Base-by-base conservation (phyloP, 2,113 vertebrate species). In the Numenius arquata region DNA sequence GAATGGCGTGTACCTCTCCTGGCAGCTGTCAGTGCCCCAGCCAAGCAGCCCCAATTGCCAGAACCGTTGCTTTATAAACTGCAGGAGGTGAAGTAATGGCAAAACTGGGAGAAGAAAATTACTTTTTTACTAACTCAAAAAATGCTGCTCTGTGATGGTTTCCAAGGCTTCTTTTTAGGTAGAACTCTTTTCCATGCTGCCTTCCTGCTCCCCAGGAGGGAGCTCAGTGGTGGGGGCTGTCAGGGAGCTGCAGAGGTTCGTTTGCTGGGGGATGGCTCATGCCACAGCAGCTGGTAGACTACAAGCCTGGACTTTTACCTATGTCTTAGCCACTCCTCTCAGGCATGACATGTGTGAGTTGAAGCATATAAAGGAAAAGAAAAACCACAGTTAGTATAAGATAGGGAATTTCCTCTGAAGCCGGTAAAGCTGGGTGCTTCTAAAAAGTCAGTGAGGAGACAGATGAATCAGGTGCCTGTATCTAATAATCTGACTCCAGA, bases 161-260 rank as follows among this genome's bases (percentile, higher is more conserved):
- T 86, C 36, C 26, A 73, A 53, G 25, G 45, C 5, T 62, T 72
- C 9, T 45, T 27, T 85, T 30, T 43, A 29, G 65, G 23, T 5
- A 14, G 25, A 14, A 25, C 8, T 40, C 30, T 16, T 58, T 22
- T 40, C 12, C 8, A 13, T 19, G 18, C 36, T 72, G 68, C 26
- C 25, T 7, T 41, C 16, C 47, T 62, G 26, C 23, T 66, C 15
- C 23, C 12, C 43, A 48, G 40, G 3, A 61, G 16, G 2, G 21
- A 13, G 8, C 5, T 45, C 15, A 4, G 32, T 32, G n/a, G 27
- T 2, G 0, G 16, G 8, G 19, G 12, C 27, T 72, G 32, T 8
- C 2, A 5, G 21, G 38, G 32, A 55, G 43, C 29, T 4, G 2
- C 45, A 70, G 36, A 43, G 12, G 8, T 22, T 0, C 0, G 11